Base-by-base conservation (phyloP, 64 coral and sea anemone genomes). In the Anthopleura sola region DNA sequence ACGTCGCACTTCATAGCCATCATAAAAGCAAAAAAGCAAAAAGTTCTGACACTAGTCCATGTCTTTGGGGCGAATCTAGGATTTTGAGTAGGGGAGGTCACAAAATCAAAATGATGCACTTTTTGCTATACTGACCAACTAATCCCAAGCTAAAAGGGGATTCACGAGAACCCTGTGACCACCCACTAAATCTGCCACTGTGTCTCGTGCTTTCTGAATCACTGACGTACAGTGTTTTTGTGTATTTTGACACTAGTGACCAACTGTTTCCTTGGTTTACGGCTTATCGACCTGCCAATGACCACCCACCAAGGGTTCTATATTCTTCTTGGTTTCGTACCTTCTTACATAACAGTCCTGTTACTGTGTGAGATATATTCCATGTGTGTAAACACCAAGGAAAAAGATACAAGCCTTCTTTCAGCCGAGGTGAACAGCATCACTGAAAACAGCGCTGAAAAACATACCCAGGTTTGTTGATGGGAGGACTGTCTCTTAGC, bases 251-350 rank as follows among this genome's bases (percentile, higher is more conserved):
- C 28, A 16, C 24, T 26, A 79, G 76, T 79, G 24, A 44, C 76
- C 17, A 79, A 79, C 76, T 79, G 76, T 44, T 79, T 48, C 24
- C 76, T 79, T 26, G 76, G 76, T 15, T 38, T 79, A 79, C 14
- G 29, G 47, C 7, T 79, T 20, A 8, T 44, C 37, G 37, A 14
- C 8, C 37, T 40, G 29, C 75, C 75, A 77, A 37, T 77, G 75
- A 77, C 75, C 31, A 77, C 5, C 29, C 75, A 77, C 34, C n/a
- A 29, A 24, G 76, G 39, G 1, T 40, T 47, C 24, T 38, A 33
- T 23, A 21, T 79, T 19, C 17, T 48, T 11, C 44, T 79, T 38
- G 36, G 37, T 23, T 79, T 79, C 18, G 15, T 79, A 24, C 18
- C 31, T 23, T 20, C 37, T 0, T 79, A 44, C 44, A 13, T 15